phyloP scores from a whole-genome alignment of 2,113 vertebrate species.

The Anas platyrhynchos region DNA sequence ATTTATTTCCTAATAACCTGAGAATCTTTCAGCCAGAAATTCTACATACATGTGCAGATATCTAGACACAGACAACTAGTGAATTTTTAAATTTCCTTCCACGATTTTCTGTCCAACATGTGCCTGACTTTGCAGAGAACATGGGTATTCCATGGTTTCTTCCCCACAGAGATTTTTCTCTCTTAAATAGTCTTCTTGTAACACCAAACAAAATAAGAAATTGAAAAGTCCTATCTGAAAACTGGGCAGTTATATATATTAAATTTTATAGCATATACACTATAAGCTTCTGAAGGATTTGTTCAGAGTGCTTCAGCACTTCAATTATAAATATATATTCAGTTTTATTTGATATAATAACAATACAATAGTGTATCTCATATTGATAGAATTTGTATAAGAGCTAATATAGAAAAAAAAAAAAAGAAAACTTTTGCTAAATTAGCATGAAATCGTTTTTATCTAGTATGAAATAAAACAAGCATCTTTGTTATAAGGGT shows the following conservation, averaged over 20 bases:
- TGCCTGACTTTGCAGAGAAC: not conserved
- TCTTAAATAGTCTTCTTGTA: not conserved
- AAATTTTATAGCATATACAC: not conserved
- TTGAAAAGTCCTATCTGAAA: not conserved
- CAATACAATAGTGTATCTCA: not conserved
- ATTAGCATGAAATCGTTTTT: not conserved
- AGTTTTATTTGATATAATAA: not conserved
- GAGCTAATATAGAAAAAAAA: not conserved
- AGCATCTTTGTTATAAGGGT: not conserved
- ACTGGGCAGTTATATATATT: not conserved
- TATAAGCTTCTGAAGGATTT: not conserved
- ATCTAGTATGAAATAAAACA: not conserved
- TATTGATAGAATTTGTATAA: not conserved
- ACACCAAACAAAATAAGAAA: not conserved
- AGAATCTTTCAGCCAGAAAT: not conserved
- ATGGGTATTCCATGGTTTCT: fast-evolving
- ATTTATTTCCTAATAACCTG: not conserved
- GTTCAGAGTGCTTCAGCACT: not conserved
- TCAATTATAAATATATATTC: not conserved
- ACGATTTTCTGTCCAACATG: not conserved
- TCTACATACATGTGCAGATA: not conserved
- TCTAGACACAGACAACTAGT: not conserved
- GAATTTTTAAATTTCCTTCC: not conserved
- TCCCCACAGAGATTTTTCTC: not conserved
- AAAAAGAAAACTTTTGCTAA: not conserved